These are phyloP conservation scores for Scaptomyza caliginosa DNA, from an alignment of 2,888 invertebrate genomes.

Conservation along the genomic window DNA sequence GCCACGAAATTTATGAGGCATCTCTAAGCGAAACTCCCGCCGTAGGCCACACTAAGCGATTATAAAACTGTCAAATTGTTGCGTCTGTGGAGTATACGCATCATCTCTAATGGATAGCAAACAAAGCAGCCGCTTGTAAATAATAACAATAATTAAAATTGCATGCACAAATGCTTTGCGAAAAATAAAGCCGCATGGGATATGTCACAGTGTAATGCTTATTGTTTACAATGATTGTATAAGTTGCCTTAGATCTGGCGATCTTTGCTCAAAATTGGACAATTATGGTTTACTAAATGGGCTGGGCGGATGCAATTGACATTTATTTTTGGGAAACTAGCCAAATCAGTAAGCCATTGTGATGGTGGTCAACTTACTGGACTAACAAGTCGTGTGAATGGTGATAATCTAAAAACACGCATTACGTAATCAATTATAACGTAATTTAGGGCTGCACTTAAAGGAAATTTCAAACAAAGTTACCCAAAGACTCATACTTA, in stretches of 20 bases:
- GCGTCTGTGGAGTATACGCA: conserved; percentile 23
- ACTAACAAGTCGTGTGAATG: background rate
- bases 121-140: conserved; percentile 61
- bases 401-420: background rate
- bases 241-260: conserved; percentile 31
- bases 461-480: no score
- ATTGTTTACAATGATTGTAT: conserved; percentile 49
- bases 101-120: conserved; percentile 64
- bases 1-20: conserved; percentile 61
- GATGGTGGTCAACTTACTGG: background rate
- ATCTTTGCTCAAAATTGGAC: conserved; percentile 31
- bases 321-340: conserved; percentile 30
- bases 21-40: conserved; percentile 41
- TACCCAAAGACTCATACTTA: no score
- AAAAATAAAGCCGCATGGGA: conserved; percentile 27
- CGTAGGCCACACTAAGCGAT: conserved; percentile 49
- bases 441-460: no score
- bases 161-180: conserved; percentile 57
- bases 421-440: background rate
- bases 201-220: conserved; percentile 44
- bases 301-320: conserved; percentile 14
- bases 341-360: conserved; percentile 39
- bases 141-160: conserved; percentile 74
- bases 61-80: conserved; percentile 55
- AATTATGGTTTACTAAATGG: conserved; percentile 35